These are phyloP conservation scores for Stenopsyche tienmushanensis DNA, from an alignment of 1,140 invertebrate species.

Conservation along the genomic window DNA sequence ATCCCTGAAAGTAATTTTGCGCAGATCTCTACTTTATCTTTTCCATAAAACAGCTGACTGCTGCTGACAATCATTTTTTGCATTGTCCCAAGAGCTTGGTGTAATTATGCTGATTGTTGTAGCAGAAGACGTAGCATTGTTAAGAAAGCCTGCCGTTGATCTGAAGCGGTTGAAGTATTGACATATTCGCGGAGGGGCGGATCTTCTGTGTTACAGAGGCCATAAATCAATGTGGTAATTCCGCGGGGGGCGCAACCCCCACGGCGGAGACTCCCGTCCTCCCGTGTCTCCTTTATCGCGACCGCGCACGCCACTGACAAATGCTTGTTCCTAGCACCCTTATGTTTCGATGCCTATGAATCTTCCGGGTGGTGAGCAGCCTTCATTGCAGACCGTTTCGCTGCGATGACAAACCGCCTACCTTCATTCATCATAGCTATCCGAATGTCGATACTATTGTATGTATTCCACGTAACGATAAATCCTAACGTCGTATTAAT, in stretches of 20 bases:
- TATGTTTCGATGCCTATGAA: slow-evolving; percentile 33
- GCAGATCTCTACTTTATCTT: neutral
- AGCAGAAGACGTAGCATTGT: too few relatives aligned
- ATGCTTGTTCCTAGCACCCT: slow-evolving; percentile 23
- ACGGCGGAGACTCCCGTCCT: neutral
- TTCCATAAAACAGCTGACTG: neutral
- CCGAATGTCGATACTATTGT: neutral
- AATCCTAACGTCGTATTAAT: too few relatives aligned
- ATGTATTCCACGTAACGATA: too few relatives aligned
- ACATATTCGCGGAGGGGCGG: neutral
- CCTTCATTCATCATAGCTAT: neutral
- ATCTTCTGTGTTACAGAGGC: slow-evolving; percentile 2
- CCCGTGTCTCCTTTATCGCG: slow-evolving; percentile 16
- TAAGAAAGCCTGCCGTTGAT: neutral
- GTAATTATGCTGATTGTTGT: too few relatives aligned
- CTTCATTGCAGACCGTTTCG: neutral
- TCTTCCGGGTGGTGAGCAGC: slow-evolving; percentile 16
- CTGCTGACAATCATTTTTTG: neutral
- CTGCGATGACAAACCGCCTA: neutral
- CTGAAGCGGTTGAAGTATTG: neutral
- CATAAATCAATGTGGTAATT: slow-evolving; percentile 34
- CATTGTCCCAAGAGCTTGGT: too few relatives aligned
- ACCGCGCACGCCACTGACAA: slow-evolving; percentile 30
- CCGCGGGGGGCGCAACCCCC: neutral
- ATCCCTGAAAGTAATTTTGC: too few relatives aligned